Percentiles rank a stretch among this genome's conserved stretches.
Evolutionary conservation across 2,797 vertebrate genomes (phyloP).

Genomic region (Danio jaintianensis): DNA sequence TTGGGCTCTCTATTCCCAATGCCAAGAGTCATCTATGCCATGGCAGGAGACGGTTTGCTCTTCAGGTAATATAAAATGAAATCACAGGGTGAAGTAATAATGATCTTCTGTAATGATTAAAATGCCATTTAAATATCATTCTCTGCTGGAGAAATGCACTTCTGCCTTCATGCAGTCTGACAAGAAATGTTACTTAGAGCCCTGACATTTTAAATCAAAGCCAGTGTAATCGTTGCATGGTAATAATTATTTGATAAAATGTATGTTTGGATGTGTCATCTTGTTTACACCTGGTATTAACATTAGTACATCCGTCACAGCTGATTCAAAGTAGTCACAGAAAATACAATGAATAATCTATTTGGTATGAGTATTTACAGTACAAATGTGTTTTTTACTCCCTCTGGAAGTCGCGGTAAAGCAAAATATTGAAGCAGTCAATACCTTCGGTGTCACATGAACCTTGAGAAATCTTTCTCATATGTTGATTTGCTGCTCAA

Average conservation of each 20-base stretch:
- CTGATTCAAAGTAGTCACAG: background rate
- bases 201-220: slow-evolving; percentile 28
- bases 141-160: slow-evolving; percentile 9
- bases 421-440: no score
- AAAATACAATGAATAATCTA: no score
- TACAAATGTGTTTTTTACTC: no score
- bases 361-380: no score
- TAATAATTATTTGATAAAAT: slow-evolving; percentile 8
- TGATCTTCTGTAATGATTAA: slow-evolving; percentile 18
- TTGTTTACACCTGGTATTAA: background rate
- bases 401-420: no score
- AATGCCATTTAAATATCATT: slow-evolving; percentile 37
- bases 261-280: slow-evolving; percentile 17
- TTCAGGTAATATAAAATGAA: slow-evolving; percentile 84
- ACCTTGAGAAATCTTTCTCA: no score
- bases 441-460: no score
- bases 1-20: slow-evolving; percentile 96
- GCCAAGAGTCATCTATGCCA: slow-evolving; percentile 96
- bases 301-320: background rate
- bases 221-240: background rate
- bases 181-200: slow-evolving; percentile 4
- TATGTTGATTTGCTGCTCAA: background rate
- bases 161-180: background rate
- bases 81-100: background rate
- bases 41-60: slow-evolving; percentile 95